Evolutionary conservation across 2,888 invertebrate species (phyloP).

Genomic region (Sussaba pulchella): DNA sequence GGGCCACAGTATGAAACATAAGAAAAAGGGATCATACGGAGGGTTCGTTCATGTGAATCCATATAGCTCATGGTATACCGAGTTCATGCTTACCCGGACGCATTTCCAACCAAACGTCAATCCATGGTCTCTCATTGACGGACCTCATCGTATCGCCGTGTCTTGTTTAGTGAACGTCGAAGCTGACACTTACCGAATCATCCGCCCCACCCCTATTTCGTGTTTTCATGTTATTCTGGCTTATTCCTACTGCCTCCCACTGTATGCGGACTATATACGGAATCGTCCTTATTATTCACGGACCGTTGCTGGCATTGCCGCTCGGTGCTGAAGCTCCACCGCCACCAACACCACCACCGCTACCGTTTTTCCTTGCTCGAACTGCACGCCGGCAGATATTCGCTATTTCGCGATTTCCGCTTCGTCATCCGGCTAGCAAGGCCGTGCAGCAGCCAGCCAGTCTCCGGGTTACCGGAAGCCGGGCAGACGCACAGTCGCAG

Average conservation of each 20-base stretch:
- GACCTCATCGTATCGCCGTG: slow-evolving; percentile 77
- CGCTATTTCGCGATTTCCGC: slow-evolving; percentile 71
- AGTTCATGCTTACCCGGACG: slow-evolving; percentile 7
- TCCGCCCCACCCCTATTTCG: slow-evolving; percentile 64
- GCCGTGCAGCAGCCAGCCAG: slow-evolving; percentile 55
- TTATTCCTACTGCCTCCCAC: slow-evolving; percentile 50
- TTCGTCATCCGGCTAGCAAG: slow-evolving; percentile 70
- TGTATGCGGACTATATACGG: slow-evolving; percentile 4
- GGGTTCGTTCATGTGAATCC: background rate
- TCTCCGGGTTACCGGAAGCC: slow-evolving; percentile 22
- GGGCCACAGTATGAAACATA: slow-evolving; percentile 23
- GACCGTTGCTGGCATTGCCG: slow-evolving; percentile 38
- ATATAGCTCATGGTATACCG: background rate
- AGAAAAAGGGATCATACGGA: no score
- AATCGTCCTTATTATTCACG: no score
- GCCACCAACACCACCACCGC: slow-evolving; percentile 68
- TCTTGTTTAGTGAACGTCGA: slow-evolving; percentile 81
- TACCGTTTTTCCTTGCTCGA: slow-evolving; percentile 69
- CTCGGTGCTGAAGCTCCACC: no score
- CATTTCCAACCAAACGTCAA: slow-evolving; percentile 9
- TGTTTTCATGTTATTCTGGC: slow-evolving; percentile 33
- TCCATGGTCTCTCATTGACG: slow-evolving; percentile 70
- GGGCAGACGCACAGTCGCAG: slow-evolving; percentile 11
- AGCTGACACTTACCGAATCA: slow-evolving; percentile 72
- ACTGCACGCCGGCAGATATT: slow-evolving; percentile 72